Percentiles rank a stretch among this genome's conserved stretches.
Evolutionary conservation across 1,140 invertebrate species (phyloP).

Genomic region (Neodiprion virginianus): DNA sequence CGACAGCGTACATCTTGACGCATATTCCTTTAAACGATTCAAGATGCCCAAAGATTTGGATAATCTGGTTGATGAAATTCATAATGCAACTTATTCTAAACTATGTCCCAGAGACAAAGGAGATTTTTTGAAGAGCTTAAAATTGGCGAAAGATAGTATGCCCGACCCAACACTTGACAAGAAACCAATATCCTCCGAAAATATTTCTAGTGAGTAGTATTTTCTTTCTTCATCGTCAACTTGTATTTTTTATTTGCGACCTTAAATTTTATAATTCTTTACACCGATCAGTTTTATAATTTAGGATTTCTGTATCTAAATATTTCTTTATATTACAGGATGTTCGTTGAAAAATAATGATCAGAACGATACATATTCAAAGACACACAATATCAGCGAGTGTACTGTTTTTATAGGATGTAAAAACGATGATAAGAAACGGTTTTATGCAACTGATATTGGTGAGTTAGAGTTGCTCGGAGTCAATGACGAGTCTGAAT

Average conservation of each 20-base stretch:
- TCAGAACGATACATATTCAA: too few relatives aligned
- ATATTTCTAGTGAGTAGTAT: background rate
- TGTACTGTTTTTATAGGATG: too few relatives aligned
- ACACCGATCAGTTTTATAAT: too few relatives aligned
- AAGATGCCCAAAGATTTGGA: slow-evolving; percentile 48
- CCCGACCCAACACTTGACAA: slow-evolving; percentile 15
- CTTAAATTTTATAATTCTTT: too few relatives aligned
- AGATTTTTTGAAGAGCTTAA: slow-evolving; percentile 34
- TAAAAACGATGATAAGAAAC: too few relatives aligned
- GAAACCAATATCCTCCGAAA: slow-evolving; percentile 23
- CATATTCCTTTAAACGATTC: slow-evolving; percentile 45
- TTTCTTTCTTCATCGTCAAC: too few relatives aligned
- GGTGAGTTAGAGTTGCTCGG: slow-evolving; percentile 35
- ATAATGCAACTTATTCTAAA: slow-evolving; percentile 38
- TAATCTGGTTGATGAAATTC: slow-evolving; percentile 49
- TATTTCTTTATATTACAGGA: too few relatives aligned
- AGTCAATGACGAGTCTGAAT: slow-evolving; percentile 43
- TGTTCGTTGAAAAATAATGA: background rate
- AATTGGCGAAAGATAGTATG: slow-evolving; percentile 21
- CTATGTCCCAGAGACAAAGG: slow-evolving; percentile 33
- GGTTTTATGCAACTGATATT: too few relatives aligned
- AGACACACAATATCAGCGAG: too few relatives aligned
- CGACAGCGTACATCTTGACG: slow-evolving; percentile 52
- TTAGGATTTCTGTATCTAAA: too few relatives aligned
- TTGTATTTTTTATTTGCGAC: too few relatives aligned